A percentile compares a stretch with the other conserved stretches of the same genome.
phyloP scores from a whole-genome alignment of 2,113 vertebrate genomes.

The Larimichthys crocea region DNA sequence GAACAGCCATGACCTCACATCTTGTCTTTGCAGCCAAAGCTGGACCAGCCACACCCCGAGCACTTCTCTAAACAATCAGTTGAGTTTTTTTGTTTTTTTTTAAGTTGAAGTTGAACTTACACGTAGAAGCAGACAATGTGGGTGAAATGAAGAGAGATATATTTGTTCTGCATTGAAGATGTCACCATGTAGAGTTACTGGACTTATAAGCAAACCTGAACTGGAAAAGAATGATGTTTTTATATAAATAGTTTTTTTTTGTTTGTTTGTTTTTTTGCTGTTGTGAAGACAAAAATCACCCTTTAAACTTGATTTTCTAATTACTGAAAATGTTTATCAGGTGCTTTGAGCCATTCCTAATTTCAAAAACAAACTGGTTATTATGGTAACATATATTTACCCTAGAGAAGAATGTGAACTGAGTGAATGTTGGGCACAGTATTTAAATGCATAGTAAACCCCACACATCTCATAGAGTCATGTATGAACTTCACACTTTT shows the following conservation, averaged over 20 bases:
- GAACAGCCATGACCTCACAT: slow-evolving; percentile 75
- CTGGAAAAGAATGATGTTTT: slow-evolving; percentile 50
- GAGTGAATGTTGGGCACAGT: slow-evolving; percentile 57
- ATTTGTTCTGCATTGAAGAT: slow-evolving; percentile 49
- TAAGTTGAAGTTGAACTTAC: slow-evolving; percentile 44
- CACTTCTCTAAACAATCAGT: slow-evolving; percentile 71
- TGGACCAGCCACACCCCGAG: slow-evolving; percentile 73
- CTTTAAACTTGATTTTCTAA: slow-evolving; percentile 77
- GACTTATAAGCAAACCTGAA: slow-evolving; percentile 45
- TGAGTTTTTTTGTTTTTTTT: slow-evolving; percentile 25
- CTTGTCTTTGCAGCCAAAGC: slow-evolving; percentile 76
- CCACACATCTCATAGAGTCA: slow-evolving; percentile 32
- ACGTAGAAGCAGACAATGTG: slow-evolving; percentile 28
- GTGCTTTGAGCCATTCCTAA: slow-evolving; percentile 76
- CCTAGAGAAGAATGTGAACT: slow-evolving; percentile 53
- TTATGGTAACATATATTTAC: slow-evolving; percentile 47
- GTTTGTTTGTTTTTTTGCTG: slow-evolving; percentile 51
- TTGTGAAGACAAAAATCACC: slow-evolving; percentile 60
- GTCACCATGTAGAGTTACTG: slow-evolving; percentile 46
- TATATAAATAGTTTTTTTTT: slow-evolving; percentile 56
- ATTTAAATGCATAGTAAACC: slow-evolving; percentile 36
- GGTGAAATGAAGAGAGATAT: slow-evolving; percentile 12
- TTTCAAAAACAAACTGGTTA: slow-evolving; percentile 44
- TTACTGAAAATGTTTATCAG: slow-evolving; percentile 66
- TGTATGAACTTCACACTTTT: slow-evolving; percentile 26